phyloP scores from a whole-genome alignment of 2,888 invertebrate genomes.

The Zeuzera pyrina region DNA sequence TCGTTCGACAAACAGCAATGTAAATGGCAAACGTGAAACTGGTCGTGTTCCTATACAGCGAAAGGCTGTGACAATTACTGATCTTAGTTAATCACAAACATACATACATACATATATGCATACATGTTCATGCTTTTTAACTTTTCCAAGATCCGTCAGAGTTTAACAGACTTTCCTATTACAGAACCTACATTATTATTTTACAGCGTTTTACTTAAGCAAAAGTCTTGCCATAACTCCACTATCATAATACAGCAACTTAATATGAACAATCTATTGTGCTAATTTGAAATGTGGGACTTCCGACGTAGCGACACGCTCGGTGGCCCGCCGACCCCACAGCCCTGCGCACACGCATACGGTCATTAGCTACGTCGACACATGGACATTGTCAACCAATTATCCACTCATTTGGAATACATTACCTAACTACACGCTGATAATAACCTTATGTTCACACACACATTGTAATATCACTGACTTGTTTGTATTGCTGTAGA shows the following conservation, averaged over 20 bases:
- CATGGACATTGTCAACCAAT: constrained; percentile 40
- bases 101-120: no score
- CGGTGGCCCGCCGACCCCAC: constrained; percentile 4
- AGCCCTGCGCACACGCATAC: constrained; percentile 14
- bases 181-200: no score
- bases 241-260: constrained; percentile 4
- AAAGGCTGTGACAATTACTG: no score
- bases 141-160: no score
- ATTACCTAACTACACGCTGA: not conserved
- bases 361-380: constrained; percentile 10
- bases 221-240: constrained; percentile 2
- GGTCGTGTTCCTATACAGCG: no score
- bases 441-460: not conserved
- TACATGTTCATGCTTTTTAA: no score
- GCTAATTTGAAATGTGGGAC: constrained; percentile 25
- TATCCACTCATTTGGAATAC: constrained; percentile 26
- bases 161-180: no score
- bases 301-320: constrained; percentile 19
- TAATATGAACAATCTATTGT: constrained; percentile 10
- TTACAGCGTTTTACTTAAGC: not conserved
- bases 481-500: no score
- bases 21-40: constrained; percentile 37
- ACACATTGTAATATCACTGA: not conserved
- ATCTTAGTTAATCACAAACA: no score
- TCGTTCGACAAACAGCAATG: constrained; percentile 25